Evolutionary conservation across 1,140 invertebrate genomes (phyloP), one percentile per base, ranked within the genome.

Genomic region (Musca vetustissima): DNA sequence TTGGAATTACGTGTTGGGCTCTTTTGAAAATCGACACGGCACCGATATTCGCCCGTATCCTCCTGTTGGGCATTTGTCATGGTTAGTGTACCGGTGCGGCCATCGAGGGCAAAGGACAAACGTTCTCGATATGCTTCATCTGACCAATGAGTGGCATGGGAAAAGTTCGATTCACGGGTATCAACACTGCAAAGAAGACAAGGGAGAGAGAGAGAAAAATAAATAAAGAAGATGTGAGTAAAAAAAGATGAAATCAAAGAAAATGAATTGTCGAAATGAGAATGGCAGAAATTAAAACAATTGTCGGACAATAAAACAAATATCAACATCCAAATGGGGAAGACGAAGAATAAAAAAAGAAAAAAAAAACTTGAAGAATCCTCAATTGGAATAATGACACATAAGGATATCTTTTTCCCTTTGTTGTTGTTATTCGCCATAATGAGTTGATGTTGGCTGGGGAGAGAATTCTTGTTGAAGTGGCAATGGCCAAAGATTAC

Each of bases 11-110:
- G 88, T 2, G 94, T 96, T 1, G 93, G 93, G 28, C 92, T 93
- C 77, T 92, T 90, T 74, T 92, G 91, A 84, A 95, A 96, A 84
- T 96, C 94, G 55, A 95, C 92, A 72, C 94, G 85, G 79, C 94
- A 96, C 67, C 92, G 86, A 83, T 95, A 96, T 69, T 93, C 86
- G 15, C 93, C 93, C 36, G 87, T 92, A 81, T 96, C 93, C 70
- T 84, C 83, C 66, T 84, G 84, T 53, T 90, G 88, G 70, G 85
- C 85, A 25, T 91, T 89, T 71, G 86, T 86, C 57, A 93, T 84
- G 67, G 85, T 87, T 71, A 93, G 85, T 75, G 87, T 88, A 52
- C 91, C 89, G 1, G 91, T 89, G 55, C 82, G 85, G 79, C 88
- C 85, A 69, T 84, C 83, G 47, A 86, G 85, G 53, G 85, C 79